Evolutionary conservation across 2,888 invertebrate species (phyloP), one percentile per base, ranked within the genome.

Genomic region (Luperina testacea): DNA sequence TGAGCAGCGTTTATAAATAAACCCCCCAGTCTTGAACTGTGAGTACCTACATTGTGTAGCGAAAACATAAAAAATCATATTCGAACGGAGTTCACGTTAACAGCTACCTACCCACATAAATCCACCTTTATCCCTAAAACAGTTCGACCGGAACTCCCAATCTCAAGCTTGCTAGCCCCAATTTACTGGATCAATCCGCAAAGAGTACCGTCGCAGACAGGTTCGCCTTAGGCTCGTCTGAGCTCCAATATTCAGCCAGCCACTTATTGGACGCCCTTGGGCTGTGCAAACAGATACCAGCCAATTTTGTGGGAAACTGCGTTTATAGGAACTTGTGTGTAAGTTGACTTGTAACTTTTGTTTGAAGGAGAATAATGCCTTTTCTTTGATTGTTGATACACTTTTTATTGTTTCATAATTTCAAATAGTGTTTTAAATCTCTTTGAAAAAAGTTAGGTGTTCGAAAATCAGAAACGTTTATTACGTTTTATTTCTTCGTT

Each of bases 231-330:
- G 74, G 32, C n/a, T 42, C 15, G 9, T 63, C 38, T 64, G 74
- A 32, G 42, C 42, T 51, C 63, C 38, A 74, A 57, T 75, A 63
- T 74, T 64, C 24, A 24, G 13, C 57, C 38, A 20, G 64, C 64
- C 67, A 57, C 27, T 64, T 63, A 69, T 63, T 74, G 68, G 63
- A 5, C 11, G 24, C 24, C 45, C 20, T 20, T 59, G 57, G 71
- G 11, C 59, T 27, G 32, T 42, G 38, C n/a, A n/a, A 42, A 42
- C 15, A 64, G 48, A 24, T 17, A 17, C 38, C 24, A 38, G 27
- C 15, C 63, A 57, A 69, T 80, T 63, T 27, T 38, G 48, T 59
- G 63, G 27, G 9, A 48, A 38, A 15, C 17, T 24, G 24, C 17
- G 64, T 27, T 65, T 65, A 27, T 27, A 27, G 2, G 24, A 57